Conservation (phyloP, 2,113 vertebrate species). For the Grammomys surdaster region DNA sequence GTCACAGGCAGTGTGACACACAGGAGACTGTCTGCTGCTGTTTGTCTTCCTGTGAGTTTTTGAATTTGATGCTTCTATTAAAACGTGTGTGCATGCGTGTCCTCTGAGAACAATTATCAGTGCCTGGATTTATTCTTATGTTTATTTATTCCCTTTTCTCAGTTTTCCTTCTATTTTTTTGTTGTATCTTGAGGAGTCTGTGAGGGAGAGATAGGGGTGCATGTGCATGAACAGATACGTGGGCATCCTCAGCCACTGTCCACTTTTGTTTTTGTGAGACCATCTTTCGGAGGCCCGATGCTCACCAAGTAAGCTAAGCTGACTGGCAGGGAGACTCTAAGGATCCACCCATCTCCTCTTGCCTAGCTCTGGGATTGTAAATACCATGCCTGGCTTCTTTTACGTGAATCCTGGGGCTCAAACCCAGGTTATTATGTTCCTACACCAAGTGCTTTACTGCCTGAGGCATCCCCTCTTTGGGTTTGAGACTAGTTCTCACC, state of each 20-base stretch:
- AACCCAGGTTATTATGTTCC: no score
- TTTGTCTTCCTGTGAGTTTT: background rate
- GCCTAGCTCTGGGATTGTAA: background rate
- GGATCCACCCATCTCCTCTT: background rate
- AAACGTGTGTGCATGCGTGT: rapidly evolving
- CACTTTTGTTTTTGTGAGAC: background rate
- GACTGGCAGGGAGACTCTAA: no score
- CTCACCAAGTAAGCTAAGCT: background rate
- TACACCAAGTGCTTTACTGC: no score
- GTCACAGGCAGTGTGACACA: background rate
- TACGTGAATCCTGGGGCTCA: background rate
- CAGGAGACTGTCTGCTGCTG: background rate
- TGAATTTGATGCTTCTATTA: background rate
- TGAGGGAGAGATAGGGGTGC: rapidly evolving
- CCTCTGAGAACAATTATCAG: rapidly evolving
- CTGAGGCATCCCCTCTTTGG: background rate
- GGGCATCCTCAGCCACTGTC: background rate
- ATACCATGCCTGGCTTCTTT: background rate
- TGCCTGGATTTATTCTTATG: background rate
- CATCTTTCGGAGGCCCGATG: no score
- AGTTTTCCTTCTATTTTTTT: background rate
- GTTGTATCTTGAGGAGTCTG: background rate
- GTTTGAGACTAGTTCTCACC: background rate
- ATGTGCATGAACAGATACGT: background rate
- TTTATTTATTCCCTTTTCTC: background rate